Evolutionary conservation across 2,888 invertebrate species (phyloP), one percentile per base, ranked within the genome.

Genomic region (Lepetodrilus schrolli): DNA sequence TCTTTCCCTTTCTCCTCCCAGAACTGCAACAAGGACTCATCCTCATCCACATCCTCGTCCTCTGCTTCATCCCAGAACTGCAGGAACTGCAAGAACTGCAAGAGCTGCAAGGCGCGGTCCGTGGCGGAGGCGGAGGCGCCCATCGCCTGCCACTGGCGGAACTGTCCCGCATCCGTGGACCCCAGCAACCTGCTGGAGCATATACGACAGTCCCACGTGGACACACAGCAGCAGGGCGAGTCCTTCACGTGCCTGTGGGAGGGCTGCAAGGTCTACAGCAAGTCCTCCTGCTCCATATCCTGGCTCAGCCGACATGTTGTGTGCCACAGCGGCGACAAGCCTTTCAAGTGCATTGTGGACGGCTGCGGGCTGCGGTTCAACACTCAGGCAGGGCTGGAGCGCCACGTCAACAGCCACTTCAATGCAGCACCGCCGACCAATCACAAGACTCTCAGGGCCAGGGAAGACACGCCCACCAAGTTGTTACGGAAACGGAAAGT

Each of bases 391-490:
- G 94, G 96, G 76, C 92, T 98, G 83, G 96, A 97, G 91, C 93
- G 97, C 84, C 98, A 98, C 89, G 96, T 97, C 70, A 97, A 97
- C 92, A 94, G 95, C 86, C 98, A 98, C 91, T 97, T 98, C 92
- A 94, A 93, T 87, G 83, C 83, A 85, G 90, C 91, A 80, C 92
- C 91, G 80, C 91, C 92, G 51, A 90, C 82, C 65, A 80, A 82
- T 76, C 82, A 81, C 43, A 82, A 82, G 72, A 77, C 78, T 34
- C 79, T 80, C 91, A 94, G 95, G 87, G 93, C 95, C 66, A 92
- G 95, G 26, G 95, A 95, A 84, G 87, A 90, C 70, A 94, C 94
- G 76, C 93, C 93, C 20, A 94, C 94, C 82, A 97, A 97, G 90
- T 92, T 96, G 80, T 92, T 96, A 80, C 93, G 96, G 81, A 96